These are phyloP conservation scores for Ailuropoda melanoleuca DNA, from an alignment of 2,113 vertebrate species.

Conservation along the genomic window DNA sequence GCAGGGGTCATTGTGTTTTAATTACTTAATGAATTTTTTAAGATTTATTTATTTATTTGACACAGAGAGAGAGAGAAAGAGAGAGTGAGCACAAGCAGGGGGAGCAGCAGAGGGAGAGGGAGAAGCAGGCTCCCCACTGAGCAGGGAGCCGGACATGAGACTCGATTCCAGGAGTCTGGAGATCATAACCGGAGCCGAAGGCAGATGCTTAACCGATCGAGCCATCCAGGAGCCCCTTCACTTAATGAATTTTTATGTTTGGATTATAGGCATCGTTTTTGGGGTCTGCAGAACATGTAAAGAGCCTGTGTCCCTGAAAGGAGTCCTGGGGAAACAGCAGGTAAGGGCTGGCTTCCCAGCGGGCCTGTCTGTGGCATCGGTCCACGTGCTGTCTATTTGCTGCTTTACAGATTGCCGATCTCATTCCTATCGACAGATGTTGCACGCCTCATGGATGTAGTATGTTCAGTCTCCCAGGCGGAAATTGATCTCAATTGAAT, in stretches of 20 bases:
- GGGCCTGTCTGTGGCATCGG: background rate
- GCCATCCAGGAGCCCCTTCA: background rate
- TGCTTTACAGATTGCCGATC: background rate
- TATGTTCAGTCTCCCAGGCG: slow-evolving; percentile 43
- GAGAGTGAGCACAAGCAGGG: background rate
- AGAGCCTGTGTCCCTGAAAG: background rate
- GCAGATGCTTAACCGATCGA: background rate
- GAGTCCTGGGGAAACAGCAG: background rate
- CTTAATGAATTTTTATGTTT: background rate
- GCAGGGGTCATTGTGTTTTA: background rate
- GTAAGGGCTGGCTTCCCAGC: background rate
- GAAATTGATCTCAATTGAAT: slow-evolving; percentile 73
- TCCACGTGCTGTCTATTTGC: background rate
- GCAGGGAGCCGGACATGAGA: no score
- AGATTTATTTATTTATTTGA: background rate
- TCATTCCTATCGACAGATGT: slow-evolving; percentile 54
- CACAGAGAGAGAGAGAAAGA: no score
- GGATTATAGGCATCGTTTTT: background rate
- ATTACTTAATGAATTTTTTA: background rate
- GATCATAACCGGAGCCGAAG: background rate
- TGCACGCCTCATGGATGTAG: slow-evolving; percentile 8
- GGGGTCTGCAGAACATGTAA: background rate
- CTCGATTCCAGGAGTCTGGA: background rate
- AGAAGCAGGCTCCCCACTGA: background rate
- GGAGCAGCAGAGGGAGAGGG: background rate